Evolutionary conservation across 2,888 invertebrate genomes (phyloP).

Genomic region (Amorpha juglandis): DNA sequence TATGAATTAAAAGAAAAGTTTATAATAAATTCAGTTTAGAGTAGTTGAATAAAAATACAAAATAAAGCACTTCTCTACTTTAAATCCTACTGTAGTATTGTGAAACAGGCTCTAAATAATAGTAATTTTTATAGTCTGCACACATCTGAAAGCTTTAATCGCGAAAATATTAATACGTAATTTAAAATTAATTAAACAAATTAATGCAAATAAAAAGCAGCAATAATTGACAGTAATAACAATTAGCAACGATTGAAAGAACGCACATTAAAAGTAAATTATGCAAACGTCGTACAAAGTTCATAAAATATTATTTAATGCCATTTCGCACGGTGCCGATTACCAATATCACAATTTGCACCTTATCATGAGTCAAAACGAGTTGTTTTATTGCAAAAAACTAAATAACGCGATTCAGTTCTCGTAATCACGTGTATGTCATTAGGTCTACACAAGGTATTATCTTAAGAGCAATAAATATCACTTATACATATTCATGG

Average conservation of each 20-base stretch:
- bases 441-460: too few relatives aligned
- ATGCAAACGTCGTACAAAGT: slow-evolving; percentile 1
- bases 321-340: neutral
- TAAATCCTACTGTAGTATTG: too few relatives aligned
- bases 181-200: slow-evolving; percentile 13
- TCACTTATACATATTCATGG: too few relatives aligned
- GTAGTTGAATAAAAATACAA: too few relatives aligned
- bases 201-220: slow-evolving; percentile 14
- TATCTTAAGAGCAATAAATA: too few relatives aligned
- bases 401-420: slow-evolving; percentile 15
- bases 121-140: neutral
- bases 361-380: slow-evolving; percentile 2
- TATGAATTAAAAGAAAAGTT: too few relatives aligned
- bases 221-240: slow-evolving; percentile 8
- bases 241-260: slow-evolving; percentile 22
- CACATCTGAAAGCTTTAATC: neutral
- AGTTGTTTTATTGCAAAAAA: slow-evolving; percentile 24
- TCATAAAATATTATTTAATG: neutral
- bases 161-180: neutral
- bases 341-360: slow-evolving; percentile 25
- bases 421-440: neutral
- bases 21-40: too few relatives aligned
- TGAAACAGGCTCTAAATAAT: too few relatives aligned
- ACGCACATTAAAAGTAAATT: slow-evolving; percentile 14
- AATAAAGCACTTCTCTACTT: too few relatives aligned